These are phyloP conservation scores for Pyrocoelia pectoralis DNA, from an alignment of 2,888 invertebrate species.

Conservation along the genomic window DNA sequence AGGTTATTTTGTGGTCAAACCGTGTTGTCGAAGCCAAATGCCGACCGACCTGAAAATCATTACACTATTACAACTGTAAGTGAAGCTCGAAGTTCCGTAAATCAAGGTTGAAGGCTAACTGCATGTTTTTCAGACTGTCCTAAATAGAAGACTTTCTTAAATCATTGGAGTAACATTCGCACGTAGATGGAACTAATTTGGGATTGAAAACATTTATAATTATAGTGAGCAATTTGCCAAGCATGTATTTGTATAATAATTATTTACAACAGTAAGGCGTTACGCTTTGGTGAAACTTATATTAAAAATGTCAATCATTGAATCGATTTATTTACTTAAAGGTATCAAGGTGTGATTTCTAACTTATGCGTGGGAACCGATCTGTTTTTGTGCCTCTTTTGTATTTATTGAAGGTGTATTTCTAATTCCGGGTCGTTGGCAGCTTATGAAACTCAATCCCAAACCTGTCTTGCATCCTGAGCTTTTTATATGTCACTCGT, in stretches of 20 bases:
- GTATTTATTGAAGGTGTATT: neutral
- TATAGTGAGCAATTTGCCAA: neutral
- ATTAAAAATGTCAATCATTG: constrained; percentile 7
- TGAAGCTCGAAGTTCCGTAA: constrained; percentile 52
- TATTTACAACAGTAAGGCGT: neutral
- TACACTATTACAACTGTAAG: constrained; percentile 43
- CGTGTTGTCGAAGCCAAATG: constrained; percentile 43
- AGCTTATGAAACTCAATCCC: neutral
- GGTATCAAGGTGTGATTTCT: neutral
- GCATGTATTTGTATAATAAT: constrained; percentile 8
- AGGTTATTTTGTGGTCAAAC: constrained; percentile 40
- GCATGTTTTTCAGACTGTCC: neutral
- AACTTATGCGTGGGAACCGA: neutral
- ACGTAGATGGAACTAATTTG: constrained; percentile 11
- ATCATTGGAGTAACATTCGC: constrained; percentile 11
- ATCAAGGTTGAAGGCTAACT: constrained; percentile 49
- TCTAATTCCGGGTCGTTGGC: neutral
- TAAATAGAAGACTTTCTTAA: constrained; percentile 29
- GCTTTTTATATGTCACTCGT: too few relatives aligned
- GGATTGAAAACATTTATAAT: constrained; percentile 11
- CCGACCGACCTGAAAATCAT: constrained; percentile 36
- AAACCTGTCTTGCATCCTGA: too few relatives aligned
- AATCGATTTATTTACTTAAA: constrained; percentile 1
- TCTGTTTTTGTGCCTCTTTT: neutral
- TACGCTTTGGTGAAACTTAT: neutral